phyloP scores from a whole-genome alignment of 2,888 invertebrate genomes.

The Thecocarcelia acutangulata region DNA sequence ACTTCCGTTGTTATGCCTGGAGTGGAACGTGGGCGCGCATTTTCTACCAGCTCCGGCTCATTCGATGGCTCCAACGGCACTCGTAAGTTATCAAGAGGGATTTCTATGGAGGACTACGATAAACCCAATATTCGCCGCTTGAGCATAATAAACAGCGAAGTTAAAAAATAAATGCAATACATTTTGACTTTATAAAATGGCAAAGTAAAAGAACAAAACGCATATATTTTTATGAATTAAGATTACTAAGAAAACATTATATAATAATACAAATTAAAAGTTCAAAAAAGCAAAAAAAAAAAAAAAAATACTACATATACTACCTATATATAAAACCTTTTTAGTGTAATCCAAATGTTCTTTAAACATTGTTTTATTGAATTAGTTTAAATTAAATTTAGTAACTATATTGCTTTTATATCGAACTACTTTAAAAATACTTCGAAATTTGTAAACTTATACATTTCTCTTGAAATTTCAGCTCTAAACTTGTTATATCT shows the following conservation, averaged over 20 bases:
- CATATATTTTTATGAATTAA: background rate
- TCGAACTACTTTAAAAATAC: background rate
- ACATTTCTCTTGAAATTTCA: too few species aligned
- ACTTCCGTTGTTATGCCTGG: conserved; percentile 92
- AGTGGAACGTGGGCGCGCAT: conserved; percentile 86
- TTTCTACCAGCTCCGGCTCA: conserved; percentile 83
- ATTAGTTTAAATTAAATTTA: too few species aligned
- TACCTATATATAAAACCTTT: background rate
- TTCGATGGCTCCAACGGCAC: conserved; percentile 81
- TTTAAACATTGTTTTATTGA: too few species aligned
- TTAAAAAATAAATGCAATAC: conserved; percentile 67
- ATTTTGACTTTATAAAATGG: conserved; percentile 5
- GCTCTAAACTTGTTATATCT: too few species aligned
- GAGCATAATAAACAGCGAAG: conserved; percentile 83
- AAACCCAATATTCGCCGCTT: conserved; percentile 89
- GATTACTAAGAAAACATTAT: too few species aligned
- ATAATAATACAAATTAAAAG: too few species aligned
- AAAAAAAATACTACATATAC: too few species aligned
- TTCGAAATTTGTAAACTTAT: too few species aligned
- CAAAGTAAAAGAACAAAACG: conserved; percentile 39
- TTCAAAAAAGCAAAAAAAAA: too few species aligned
- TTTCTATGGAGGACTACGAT: conserved; percentile 93
- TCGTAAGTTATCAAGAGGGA: conserved; percentile 83
- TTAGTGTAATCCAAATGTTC: too few species aligned
- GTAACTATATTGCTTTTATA: background rate